Percentiles rank a stretch among this genome's conserved stretches.
Conservation (phyloP, 2,797 vertebrate species). For the Anisognathus igniventris region DNA sequence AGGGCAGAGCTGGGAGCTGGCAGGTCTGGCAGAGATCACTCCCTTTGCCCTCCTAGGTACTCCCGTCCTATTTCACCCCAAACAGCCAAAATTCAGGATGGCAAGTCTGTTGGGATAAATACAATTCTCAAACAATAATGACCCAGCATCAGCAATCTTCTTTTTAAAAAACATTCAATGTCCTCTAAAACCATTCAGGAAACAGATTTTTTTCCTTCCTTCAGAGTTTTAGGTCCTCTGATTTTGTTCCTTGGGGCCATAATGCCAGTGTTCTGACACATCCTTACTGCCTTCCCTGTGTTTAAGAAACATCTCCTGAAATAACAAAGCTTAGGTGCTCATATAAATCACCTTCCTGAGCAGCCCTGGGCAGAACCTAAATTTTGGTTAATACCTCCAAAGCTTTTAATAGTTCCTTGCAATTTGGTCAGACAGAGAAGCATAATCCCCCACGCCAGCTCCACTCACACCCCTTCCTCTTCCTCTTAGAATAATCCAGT, state of each 20-base stretch:
- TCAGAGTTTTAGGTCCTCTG: not conserved
- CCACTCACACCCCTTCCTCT: not conserved
- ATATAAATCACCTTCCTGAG: not conserved
- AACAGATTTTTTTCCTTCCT: not conserved
- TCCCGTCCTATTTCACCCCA: not conserved
- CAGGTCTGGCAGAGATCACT: not conserved
- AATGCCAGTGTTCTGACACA: not conserved
- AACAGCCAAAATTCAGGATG: not conserved
- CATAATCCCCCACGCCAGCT: not conserved
- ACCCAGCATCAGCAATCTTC: not conserved
- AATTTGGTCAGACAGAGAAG: not conserved
- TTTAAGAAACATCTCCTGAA: not conserved
- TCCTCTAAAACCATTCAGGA: not conserved
- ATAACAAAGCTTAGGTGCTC: accelerated
- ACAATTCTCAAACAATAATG: not conserved
- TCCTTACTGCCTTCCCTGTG: not conserved
- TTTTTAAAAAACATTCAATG: not conserved
- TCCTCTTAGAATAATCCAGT: not conserved
- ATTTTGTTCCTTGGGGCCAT: not conserved
- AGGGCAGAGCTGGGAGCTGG: not conserved
- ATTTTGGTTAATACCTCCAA: not conserved
- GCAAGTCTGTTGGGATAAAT: not conserved
- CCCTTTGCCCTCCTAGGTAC: not conserved
- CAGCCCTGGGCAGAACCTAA: not conserved
- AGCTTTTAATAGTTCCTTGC: not conserved